Evolutionary conservation across 1,140 invertebrate genomes (phyloP).

Genomic region (Triops cancriformis): DNA sequence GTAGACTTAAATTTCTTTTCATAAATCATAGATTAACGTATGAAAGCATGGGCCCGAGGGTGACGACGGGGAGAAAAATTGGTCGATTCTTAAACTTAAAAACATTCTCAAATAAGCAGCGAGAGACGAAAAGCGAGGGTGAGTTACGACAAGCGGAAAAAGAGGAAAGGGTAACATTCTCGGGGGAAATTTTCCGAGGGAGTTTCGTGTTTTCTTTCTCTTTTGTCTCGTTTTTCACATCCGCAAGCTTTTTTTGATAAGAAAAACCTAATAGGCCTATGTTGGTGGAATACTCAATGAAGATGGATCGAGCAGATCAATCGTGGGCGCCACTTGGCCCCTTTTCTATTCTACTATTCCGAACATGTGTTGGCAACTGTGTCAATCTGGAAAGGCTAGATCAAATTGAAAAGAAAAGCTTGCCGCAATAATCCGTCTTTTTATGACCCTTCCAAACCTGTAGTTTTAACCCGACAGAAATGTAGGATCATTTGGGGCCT

Average conservation of each 20-base stretch:
- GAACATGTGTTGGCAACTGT: slow-evolving; percentile 13
- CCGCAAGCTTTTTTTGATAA: background rate
- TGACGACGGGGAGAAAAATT: background rate
- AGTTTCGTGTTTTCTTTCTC: background rate
- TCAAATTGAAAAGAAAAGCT: background rate
- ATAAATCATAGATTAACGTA: no score
- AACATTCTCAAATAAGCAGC: background rate
- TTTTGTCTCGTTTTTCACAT: no score
- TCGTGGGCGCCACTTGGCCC: slow-evolving; percentile 5
- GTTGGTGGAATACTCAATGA: background rate
- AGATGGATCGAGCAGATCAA: background rate
- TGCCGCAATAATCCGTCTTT: background rate
- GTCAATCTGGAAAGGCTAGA: slow-evolving; percentile 9
- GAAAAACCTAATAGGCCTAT: slow-evolving; percentile 12
- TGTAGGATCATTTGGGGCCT: background rate
- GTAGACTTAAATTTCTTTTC: no score
- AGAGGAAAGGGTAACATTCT: slow-evolving; percentile 6
- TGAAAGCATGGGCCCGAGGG: no score
- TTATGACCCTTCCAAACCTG: background rate
- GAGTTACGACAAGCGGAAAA: background rate
- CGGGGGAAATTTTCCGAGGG: background rate
- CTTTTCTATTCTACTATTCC: background rate
- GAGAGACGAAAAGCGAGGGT: background rate
- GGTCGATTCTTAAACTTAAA: background rate
- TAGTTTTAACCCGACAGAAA: background rate